Evolutionary conservation across 2,888 invertebrate genomes (phyloP), one percentile per base, ranked within the genome.

Genomic region (Neoaliturus tenellus): DNA sequence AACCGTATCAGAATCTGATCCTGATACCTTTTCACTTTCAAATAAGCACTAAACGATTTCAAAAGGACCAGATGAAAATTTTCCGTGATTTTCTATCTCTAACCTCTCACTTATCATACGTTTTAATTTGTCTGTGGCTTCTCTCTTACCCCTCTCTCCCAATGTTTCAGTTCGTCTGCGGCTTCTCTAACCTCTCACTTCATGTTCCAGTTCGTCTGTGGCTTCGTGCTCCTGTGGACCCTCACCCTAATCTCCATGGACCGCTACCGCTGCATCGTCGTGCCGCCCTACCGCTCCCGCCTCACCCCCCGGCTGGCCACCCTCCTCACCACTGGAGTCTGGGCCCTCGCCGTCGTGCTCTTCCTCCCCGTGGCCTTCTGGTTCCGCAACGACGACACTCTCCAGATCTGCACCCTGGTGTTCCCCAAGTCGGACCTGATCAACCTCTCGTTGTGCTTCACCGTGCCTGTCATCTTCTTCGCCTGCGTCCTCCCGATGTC

Each of bases 151-250:
- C 31, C 20, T 25, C 71, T 4, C 25, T 10, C 14, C 35, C n/a
- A 33, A 20, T 85, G 58, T 90, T 90, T 55, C 90, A 93, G 93
- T 92, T 93, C 85, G 92, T 93, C 12, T 92, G 93, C 87, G 93
- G 92, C 25, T 92, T 92, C 83, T 92, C n/a, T n/a, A n/a, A n/a
- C n/a, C n/a, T n/a, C n/a, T n/a, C n/a, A n/a, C n/a, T n/a, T 82
- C 33, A 23, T 86, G 67, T 90, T 90, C 51, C 90, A 93, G 93
- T 92, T 93, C 85, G 92, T 93, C 14, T 92, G 93, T 87, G 93
- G 92, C 28, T 92, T 92, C 83, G 92, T 93, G 35, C 90, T 93
- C 10, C 90, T 93, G 39, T 93, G 93, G 93, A 93, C 93, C 0
- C 88, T 93, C 71, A 92, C 93, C 17, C 89, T 92, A 81, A 93